Evolutionary conservation across 2,113 vertebrate species (phyloP), one percentile per base, ranked within the genome.

Genomic region (Struthio camelus): DNA sequence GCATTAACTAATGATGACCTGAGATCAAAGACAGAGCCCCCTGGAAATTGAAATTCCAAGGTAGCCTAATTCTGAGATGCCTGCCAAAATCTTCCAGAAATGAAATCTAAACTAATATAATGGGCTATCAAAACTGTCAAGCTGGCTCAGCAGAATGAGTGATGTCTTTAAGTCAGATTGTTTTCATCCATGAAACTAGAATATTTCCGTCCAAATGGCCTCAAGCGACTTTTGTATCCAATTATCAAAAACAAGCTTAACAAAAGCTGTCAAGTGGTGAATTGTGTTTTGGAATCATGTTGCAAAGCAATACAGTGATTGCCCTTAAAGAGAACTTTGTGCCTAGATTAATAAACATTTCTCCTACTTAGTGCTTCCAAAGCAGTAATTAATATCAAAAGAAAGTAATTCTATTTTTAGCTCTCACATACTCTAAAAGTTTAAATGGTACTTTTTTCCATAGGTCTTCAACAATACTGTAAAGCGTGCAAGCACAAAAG

Each of bases 61-160:
- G 92, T 91, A 94, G 80, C n/a, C 59, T 95, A 81, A 92, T 93
- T 96, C 94, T 92, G 96, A 97, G 91, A 97, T 96, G 97, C 97
- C 97, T 95, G 86, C 72, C 92, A 80, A 96, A 97, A 98, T 98
- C 82, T 97, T 96, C 94, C 70, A 95, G 50, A 98, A 97, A 90
- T 90, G 64, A 97, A 97, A 97, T 95, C 83, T 97, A 96, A 98
- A 91, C 95, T 85, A 81, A 65, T 89, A 85, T 98, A 98, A 98
- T 97, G 89, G 89, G n/a, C 96, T 96, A 97, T 98, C 97, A 93
- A 89, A 97, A 94, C 96, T 97, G 97, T 96, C 98, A 97, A 46
- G 51, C 87, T 92, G 89, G 87, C 80, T 97, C 67, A 98, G 87
- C 90, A 93, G 58, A 92, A 59, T 97, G 96, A 97, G 73, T 96